Base-by-base conservation (phyloP, 1,140 invertebrate genomes). In the Littorina saxatilis region DNA sequence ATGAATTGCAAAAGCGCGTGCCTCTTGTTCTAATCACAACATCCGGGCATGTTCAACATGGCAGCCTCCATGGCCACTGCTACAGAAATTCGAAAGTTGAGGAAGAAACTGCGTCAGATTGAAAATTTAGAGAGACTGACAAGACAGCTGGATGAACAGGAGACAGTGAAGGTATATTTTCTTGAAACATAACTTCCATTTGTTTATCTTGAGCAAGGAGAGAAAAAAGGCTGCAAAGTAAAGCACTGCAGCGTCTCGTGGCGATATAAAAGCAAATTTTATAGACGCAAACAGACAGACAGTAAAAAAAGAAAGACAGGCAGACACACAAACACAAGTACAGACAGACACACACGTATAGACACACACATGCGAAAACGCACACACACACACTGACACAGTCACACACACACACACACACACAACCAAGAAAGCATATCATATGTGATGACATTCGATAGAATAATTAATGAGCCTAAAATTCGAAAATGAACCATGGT, bases 101-200 rank as follows among this genome's bases (percentile, higher is more conserved):
- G 80, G 39, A 75, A 77, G 63, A 76, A 82, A 50, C 73, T 82
- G 23, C 52, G 61, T 23, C 72, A 82, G 47, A 76, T 77, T 37
- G 80, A 66, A 32, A 82, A 82, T 66, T 50, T 82, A 20, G 80
- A 82, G 74, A 82, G 73, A 66, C 58, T 78, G 55, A 66, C 52
- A 32, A 78, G 76, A 43, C 76, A 35, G 27, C 37, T 78, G n/a
- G 76, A 78, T 78, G 52, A 61, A 40, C 35, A n/a, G 37, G 70
- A 73, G 27, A 0, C 47, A 73, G 13, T 29, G 43, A 78, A 63
- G 76, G 52, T 78, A 40, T 20, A 35, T 39, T 50, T 50, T 50
- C 47, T 50, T 50, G 9, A 50, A 50, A 50, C 9, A 11, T 50
- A 20, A 50, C 20, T 61, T 61, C 27, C 27, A 13, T 61, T 61